These are phyloP conservation scores for Pyrgus malvae DNA, from an alignment of 2,888 invertebrate species.

Conservation along the genomic window DNA sequence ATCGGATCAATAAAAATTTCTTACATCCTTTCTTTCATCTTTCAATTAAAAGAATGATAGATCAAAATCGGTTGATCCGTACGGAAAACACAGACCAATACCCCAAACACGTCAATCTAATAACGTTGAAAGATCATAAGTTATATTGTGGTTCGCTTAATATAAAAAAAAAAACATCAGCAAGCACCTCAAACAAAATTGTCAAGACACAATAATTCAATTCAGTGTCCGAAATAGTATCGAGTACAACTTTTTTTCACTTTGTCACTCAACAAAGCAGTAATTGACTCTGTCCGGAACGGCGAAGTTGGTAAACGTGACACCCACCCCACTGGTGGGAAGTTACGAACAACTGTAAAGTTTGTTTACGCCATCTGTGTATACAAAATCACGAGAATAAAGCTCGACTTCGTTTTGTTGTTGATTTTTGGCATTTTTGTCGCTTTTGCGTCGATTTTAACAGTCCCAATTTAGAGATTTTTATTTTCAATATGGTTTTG, in stretches of 20 bases:
- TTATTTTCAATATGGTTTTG: no score
- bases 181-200: no score
- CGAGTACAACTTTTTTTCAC: constrained; percentile 1
- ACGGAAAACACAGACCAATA: no score
- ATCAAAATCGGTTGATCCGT: no score
- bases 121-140: no score
- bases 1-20: no score
- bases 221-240: not conserved
- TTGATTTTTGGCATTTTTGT: not conserved
- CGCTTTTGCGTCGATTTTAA: not conserved
- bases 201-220: no score
- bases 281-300: not conserved
- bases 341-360: not conserved
- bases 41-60: no score
- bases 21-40: no score
- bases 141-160: no score
- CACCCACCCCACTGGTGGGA: not conserved
- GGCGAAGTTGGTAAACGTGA: not conserved
- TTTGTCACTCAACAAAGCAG: not conserved
- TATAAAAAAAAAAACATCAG: not conserved
- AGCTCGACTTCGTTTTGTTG: not conserved
- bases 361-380: constrained; percentile 5
- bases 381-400: not conserved
- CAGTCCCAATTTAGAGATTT: no score
- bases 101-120: no score